A percentile compares a stretch with the other conserved stretches of the same genome.
These are phyloP conservation scores for Rachycentron canadum DNA, from an alignment of 2,797 vertebrate genomes.

Conservation along the genomic window DNA sequence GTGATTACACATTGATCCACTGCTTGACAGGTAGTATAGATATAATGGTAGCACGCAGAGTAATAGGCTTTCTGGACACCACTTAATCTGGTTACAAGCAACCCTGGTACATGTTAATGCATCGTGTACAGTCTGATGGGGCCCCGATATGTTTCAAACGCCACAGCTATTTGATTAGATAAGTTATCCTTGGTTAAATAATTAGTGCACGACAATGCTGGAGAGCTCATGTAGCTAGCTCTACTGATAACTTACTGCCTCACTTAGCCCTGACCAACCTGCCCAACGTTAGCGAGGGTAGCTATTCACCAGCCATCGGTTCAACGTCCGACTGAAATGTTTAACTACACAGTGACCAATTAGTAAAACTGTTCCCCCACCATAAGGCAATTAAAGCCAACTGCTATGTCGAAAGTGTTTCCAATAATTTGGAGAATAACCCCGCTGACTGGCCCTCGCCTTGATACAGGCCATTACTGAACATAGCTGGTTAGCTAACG, in stretches of 20 bases:
- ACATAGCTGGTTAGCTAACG: conserved; percentile 63
- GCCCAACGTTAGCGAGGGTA: conserved; percentile 57
- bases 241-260: conserved; percentile 41
- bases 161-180: not conserved
- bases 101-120: conserved; percentile 22
- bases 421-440: conserved; percentile 5
- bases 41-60: not conserved
- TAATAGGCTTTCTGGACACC: conserved; percentile 36
- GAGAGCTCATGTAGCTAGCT: conserved; percentile 17
- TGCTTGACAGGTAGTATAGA: not conserved
- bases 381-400: not conserved
- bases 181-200: not conserved
- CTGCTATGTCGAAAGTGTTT: not conserved
- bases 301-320: conserved; percentile 48
- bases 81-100: conserved; percentile 32
- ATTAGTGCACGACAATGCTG: not conserved
- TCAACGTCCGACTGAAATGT: conserved; percentile 16
- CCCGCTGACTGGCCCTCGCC: conserved; percentile 38
- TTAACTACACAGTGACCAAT: not conserved
- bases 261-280: conserved; percentile 52
- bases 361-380: not conserved
- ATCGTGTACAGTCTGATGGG: not conserved
- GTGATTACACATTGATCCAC: not conserved
- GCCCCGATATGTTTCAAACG: not conserved
- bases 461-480: conserved; percentile 71